These are phyloP conservation scores for Aporophyla lueneburgensis DNA, from an alignment of 2,888 invertebrate genomes.

Conservation along the genomic window DNA sequence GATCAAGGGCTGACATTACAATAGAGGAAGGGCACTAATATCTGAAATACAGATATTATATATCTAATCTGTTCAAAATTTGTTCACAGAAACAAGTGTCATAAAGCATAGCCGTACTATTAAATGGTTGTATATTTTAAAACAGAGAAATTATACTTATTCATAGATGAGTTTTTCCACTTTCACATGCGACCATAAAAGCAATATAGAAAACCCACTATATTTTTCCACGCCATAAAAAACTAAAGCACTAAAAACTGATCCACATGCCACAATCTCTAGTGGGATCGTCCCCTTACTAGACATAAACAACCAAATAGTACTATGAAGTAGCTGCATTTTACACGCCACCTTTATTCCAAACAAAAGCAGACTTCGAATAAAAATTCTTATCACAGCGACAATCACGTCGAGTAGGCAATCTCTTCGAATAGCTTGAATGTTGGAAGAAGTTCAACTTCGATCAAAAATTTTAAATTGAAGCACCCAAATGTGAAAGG, in stretches of 20 bases:
- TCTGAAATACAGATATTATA: no score
- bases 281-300: conserved; percentile 12
- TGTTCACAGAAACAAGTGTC: no score
- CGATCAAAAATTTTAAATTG: conserved; percentile 59
- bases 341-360: conserved; percentile 74
- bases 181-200: conserved; percentile 16
- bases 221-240: conserved; percentile 46
- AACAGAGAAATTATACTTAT: no score
- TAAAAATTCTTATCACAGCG: conserved; percentile 79
- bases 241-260: conserved; percentile 46
- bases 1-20: no score
- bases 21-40: no score
- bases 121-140: no score
- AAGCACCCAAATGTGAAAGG: conserved; percentile 40
- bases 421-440: conserved; percentile 56
- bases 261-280: conserved; percentile 35
- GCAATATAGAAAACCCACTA: conserved; percentile 14
- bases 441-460: conserved; percentile 52
- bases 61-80: no score
- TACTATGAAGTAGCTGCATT: conserved; percentile 76
- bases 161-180: not conserved
- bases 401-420: conserved; percentile 64
- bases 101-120: no score
- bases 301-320: conserved; percentile 75
- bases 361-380: conserved; percentile 71